Conservation (phyloP, 2,797 vertebrate species). For the Rhadinocentrus ornatus region DNA sequence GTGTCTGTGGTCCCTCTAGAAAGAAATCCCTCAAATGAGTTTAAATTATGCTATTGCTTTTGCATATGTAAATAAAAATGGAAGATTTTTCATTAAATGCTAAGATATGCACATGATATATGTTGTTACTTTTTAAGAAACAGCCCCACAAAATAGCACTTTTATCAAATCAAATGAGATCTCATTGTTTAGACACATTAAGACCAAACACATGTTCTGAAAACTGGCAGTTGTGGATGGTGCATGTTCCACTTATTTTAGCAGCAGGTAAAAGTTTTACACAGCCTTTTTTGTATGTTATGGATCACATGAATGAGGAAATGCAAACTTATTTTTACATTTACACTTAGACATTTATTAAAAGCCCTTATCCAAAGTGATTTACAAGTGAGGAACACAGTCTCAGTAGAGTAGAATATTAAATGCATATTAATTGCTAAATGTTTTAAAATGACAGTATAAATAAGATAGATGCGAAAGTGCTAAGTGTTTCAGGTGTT, state of each 20-base stretch:
- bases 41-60: neutral
- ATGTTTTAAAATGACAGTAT: neutral
- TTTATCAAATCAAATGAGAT: neutral
- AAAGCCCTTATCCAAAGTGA: neutral
- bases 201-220: neutral
- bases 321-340: neutral
- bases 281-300: neutral
- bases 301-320: neutral
- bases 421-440: neutral
- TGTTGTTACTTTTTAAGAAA: neutral
- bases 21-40: neutral
- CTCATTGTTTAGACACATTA: neutral
- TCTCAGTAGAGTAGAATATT: neutral
- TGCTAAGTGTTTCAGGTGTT: neutral
- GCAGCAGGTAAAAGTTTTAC: accelerated
- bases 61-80: neutral
- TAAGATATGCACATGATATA: neutral
- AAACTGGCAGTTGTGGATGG: neutral
- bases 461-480: neutral
- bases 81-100: neutral
- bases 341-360: neutral
- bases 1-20: neutral
- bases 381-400: neutral
- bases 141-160: neutral
- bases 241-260: neutral